These are phyloP conservation scores for Silvanus unidentatus DNA, from an alignment of 2,888 invertebrate species.

Conservation along the genomic window DNA sequence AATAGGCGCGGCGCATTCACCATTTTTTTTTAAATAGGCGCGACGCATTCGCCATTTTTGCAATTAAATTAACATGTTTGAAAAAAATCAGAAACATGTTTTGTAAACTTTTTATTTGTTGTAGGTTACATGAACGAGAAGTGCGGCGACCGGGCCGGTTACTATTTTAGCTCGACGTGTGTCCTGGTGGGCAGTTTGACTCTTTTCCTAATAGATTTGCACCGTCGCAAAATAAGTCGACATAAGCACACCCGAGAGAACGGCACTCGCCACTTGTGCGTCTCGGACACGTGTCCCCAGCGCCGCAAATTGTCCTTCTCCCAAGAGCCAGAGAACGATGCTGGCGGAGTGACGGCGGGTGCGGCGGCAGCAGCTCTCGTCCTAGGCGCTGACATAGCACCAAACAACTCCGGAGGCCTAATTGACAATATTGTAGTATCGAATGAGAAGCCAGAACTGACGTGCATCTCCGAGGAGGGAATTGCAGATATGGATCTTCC, in stretches of 20 bases:
- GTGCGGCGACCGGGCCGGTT: slow-evolving; percentile 72
- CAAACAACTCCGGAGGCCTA: slow-evolving; percentile 41
- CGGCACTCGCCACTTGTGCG: slow-evolving; percentile 53
- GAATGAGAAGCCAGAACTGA: slow-evolving; percentile 65
- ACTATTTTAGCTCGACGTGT: slow-evolving; percentile 77
- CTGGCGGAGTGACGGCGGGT: slow-evolving; percentile 48
- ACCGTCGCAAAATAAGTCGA: slow-evolving; percentile 62
- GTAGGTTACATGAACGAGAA: slow-evolving; percentile 75
- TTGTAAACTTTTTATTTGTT: slow-evolving; percentile 54
- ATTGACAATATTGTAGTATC: slow-evolving; percentile 48
- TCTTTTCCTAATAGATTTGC: slow-evolving; percentile 75
- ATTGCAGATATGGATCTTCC: slow-evolving; percentile 78
- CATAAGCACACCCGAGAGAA: slow-evolving; percentile 64
- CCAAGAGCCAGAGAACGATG: slow-evolving; percentile 54
- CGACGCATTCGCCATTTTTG: no score
- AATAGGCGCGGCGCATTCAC: no score
- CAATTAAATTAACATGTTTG: neutral
- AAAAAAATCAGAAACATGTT: neutral
- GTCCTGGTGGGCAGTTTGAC: slow-evolving; percentile 70
- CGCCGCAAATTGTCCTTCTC: slow-evolving; percentile 53
- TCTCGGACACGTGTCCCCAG: slow-evolving; percentile 54
- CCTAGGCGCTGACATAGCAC: slow-evolving; percentile 49
- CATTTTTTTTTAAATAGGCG: no score
- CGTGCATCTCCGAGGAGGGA: slow-evolving; percentile 75
- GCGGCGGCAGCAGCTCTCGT: slow-evolving; percentile 51